These are phyloP conservation scores for Nycteola revayana DNA, from an alignment of 2,888 invertebrate species.

Conservation along the genomic window DNA sequence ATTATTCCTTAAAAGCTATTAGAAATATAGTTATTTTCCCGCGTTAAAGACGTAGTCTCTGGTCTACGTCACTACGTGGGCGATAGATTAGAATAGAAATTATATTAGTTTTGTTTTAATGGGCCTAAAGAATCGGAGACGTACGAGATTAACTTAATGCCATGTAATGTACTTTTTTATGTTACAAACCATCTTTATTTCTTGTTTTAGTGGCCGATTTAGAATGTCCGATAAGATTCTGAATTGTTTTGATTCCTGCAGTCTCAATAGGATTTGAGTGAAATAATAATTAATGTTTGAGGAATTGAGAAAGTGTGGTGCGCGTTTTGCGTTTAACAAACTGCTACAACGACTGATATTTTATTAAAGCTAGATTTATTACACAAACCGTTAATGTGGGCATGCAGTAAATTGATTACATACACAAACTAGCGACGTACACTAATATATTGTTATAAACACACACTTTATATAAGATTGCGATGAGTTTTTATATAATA, in stretches of 20 bases:
- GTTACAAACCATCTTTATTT: conserved; percentile 24
- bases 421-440: conserved; percentile 7
- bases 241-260: conserved; percentile 17
- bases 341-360: conserved; percentile 22
- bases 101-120: conserved; percentile 51
- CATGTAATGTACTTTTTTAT: conserved; percentile 33
- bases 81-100: conserved; percentile 54
- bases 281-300: not conserved
- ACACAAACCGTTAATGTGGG: conserved; percentile 21
- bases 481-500: conserved; percentile 23
- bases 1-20: conserved; percentile 64
- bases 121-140: conserved; percentile 49
- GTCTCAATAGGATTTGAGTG: not conserved
- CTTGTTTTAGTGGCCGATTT: conserved; percentile 21
- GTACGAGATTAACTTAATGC: conserved; percentile 39
- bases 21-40: conserved; percentile 59
- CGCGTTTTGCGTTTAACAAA: conserved; percentile 18
- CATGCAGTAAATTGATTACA: conserved; percentile 21
- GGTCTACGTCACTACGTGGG: conserved; percentile 59
- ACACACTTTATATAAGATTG: conserved; percentile 7
- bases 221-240: conserved; percentile 22
- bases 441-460: conserved; percentile 8
- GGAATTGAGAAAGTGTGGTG: not conserved
- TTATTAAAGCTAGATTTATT: conserved; percentile 30
- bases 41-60: conserved; percentile 25